Evolutionary conservation across 2,797 vertebrate genomes (phyloP).

Genomic region (Schizothorax lantsangensis): DNA sequence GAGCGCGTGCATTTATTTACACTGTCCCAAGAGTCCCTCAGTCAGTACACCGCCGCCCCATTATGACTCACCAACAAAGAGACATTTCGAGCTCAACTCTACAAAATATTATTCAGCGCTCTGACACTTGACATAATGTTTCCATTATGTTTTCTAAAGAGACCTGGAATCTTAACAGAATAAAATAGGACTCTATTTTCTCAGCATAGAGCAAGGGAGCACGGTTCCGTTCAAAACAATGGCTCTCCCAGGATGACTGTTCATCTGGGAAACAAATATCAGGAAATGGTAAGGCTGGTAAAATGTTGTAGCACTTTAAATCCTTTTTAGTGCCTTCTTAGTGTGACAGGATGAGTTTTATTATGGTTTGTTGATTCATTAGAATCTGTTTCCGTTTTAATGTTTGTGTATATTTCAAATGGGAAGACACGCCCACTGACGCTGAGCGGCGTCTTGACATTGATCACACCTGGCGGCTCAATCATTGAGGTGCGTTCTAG

Average conservation of each 20-base stretch:
- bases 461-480: too few species aligned
- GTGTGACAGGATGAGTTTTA: too few species aligned
- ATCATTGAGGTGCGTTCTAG: too few species aligned
- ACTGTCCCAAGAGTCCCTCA: constrained; percentile 47
- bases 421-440: too few species aligned
- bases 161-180: constrained; percentile 25
- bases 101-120: constrained; percentile 26
- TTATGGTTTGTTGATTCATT: too few species aligned
- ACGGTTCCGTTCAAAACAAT: constrained; percentile 6
- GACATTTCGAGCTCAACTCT: constrained; percentile 21
- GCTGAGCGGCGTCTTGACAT: too few species aligned
- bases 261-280: constrained; percentile 13
- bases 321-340: background rate
- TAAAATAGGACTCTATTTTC: constrained; percentile 30
- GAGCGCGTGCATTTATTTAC: constrained; percentile 46
- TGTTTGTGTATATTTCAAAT: too few species aligned
- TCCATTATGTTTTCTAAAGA: constrained; percentile 43
- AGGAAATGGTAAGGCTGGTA: constrained; percentile 3
- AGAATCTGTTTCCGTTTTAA: too few species aligned
- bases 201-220: background rate
- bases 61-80: constrained; percentile 52
- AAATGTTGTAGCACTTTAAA: background rate
- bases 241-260: constrained; percentile 19
- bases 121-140: constrained; percentile 40
- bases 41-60: constrained; percentile 22